A percentile compares a stretch with the other conserved stretches of the same genome.
Conservation (phyloP, 2,888 invertebrate genomes). For the Ornithoptera priamus region DNA sequence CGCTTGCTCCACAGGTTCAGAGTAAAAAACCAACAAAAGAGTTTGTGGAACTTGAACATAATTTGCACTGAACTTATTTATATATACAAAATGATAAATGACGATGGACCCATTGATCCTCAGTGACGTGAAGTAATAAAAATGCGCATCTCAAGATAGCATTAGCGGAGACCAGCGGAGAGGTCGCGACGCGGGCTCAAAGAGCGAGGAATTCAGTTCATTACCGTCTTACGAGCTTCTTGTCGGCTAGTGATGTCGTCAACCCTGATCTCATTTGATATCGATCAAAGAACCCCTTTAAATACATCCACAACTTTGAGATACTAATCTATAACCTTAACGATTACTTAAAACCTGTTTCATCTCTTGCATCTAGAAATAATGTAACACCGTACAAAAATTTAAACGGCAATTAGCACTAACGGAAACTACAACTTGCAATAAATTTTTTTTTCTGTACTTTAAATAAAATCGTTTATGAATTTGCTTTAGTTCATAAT, state of each 20-base stretch:
- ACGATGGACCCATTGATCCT: conserved; percentile 23
- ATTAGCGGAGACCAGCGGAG: conserved; percentile 39
- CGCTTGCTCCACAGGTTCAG: too few relatives aligned
- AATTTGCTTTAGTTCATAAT: conserved; percentile 3
- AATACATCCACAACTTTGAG: too few relatives aligned
- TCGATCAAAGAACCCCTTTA: conserved; percentile 14
- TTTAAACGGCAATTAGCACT: neutral
- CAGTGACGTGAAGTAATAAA: conserved; percentile 40
- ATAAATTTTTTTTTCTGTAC: neutral
- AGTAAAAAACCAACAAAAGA: neutral
- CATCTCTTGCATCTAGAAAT: neutral
- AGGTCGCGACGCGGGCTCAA: conserved; percentile 49
- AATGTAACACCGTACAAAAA: neutral
- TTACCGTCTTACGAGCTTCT: conserved; percentile 67
- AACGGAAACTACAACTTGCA: neutral
- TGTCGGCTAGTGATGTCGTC: conserved; percentile 37
- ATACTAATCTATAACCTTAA: too few relatives aligned
- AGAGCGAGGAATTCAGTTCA: conserved; percentile 66
- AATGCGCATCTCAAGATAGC: conserved; percentile 46
- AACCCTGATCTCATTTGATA: conserved; percentile 8
- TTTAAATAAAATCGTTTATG: neutral
- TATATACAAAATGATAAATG: conserved; percentile 4
- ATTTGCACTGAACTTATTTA: conserved; percentile 7
- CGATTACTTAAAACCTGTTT: too few relatives aligned
- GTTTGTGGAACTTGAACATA: neutral